Conservation (phyloP, 2,888 invertebrate genomes). For the Myopa testacea region DNA sequence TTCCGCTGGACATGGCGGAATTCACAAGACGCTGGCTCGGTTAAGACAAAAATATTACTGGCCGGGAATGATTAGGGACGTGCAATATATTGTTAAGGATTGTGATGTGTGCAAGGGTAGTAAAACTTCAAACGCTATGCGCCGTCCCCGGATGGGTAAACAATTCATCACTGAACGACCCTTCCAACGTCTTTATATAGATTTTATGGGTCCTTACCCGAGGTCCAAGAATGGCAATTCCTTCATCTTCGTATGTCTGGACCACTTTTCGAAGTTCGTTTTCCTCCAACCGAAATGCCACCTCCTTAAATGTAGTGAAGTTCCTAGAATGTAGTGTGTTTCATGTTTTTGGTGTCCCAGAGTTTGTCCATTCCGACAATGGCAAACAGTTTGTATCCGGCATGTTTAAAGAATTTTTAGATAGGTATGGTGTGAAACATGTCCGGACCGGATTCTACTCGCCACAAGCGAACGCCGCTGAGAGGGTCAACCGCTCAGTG, state of each 20-base stretch:
- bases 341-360: conserved; percentile 51
- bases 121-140: conserved; percentile 14
- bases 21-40: conserved; percentile 29
- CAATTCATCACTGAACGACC: conserved; percentile 15
- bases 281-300: conserved; percentile 17
- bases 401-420: conserved; percentile 40
- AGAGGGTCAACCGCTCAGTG: conserved; percentile 52
- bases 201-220: conserved; percentile 41
- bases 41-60: conserved; percentile 40
- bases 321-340: conserved; percentile 45
- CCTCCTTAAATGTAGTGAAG: not conserved
- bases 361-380: conserved; percentile 52
- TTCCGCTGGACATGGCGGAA: conserved; percentile 37
- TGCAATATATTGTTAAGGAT: conserved; percentile 23
- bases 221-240: conserved; percentile 9
- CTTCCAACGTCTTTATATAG: conserved; percentile 33
- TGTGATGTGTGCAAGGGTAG: not conserved
- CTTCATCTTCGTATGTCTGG: conserved; percentile 18
- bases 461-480: conserved; percentile 56
- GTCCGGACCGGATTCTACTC: conserved; percentile 48
- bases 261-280: conserved; percentile 18
- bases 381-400: conserved; percentile 50
- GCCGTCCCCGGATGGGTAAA: conserved; percentile 6
- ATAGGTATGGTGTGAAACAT: conserved; percentile 41
- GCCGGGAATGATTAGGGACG: conserved; percentile 42